phyloP scores from a whole-genome alignment of 1,140 invertebrate species.

The Hermetia illucens region DNA sequence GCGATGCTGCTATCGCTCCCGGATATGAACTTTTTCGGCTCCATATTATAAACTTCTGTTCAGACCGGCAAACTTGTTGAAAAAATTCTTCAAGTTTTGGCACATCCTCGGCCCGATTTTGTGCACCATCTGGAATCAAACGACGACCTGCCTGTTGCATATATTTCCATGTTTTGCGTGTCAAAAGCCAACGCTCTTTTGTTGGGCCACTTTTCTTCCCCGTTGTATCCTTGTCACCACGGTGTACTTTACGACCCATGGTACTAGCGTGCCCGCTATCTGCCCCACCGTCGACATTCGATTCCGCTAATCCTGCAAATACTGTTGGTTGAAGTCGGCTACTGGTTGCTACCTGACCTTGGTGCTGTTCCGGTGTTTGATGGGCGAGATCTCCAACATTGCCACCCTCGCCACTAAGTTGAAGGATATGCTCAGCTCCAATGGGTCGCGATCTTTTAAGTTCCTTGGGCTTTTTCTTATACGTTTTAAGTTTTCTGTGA shows the following conservation, averaged over 20 bases:
- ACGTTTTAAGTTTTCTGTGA: too few species aligned
- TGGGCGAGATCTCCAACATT: too few species aligned
- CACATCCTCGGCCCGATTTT: constrained; percentile 55
- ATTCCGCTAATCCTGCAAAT: too few species aligned
- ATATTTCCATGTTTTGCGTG: constrained; percentile 77
- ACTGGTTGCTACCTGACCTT: too few species aligned
- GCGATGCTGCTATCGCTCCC: constrained; percentile 42
- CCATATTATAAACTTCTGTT: constrained; percentile 66
- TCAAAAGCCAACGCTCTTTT: constrained; percentile 70
- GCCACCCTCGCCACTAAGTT: too few species aligned
- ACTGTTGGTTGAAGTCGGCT: too few species aligned
- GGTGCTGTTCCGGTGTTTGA: too few species aligned
- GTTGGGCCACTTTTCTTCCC: constrained; percentile 36
- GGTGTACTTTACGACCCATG: constrained; percentile 1
- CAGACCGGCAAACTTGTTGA: constrained; percentile 61
- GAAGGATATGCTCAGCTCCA: too few species aligned
- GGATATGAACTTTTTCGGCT: constrained; percentile 59
- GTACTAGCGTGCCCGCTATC: too few species aligned
- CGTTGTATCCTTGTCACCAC: constrained; percentile 10
- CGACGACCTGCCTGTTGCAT: constrained; percentile 79
- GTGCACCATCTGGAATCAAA: constrained; percentile 60
- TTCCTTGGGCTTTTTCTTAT: too few species aligned
- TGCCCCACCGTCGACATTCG: too few species aligned
- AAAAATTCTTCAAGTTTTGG: constrained; percentile 70
- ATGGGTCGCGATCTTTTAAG: too few species aligned